Conservation (phyloP, 2,797 vertebrate genomes). For the Emys orbicularis region DNA sequence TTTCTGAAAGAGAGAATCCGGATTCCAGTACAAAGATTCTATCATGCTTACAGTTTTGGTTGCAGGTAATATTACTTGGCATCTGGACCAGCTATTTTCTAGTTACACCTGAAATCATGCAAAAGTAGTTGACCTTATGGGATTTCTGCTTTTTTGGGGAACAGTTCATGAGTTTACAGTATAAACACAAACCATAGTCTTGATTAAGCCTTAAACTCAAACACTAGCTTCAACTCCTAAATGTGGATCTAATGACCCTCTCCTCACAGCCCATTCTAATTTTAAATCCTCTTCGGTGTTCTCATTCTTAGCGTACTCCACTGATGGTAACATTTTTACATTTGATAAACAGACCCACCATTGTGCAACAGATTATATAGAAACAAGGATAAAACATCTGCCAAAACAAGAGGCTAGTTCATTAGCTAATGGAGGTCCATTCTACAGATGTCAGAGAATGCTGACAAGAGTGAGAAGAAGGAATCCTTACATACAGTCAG, state of each 20-base stretch:
- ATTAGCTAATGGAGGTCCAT: not conserved
- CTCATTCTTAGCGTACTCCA: not conserved
- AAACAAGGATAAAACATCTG: not conserved
- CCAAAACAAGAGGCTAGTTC: not conserved
- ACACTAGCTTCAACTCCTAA: not conserved
- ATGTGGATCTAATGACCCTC: not conserved
- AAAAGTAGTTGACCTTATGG: not conserved
- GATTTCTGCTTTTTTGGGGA: not conserved
- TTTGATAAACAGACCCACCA: not conserved
- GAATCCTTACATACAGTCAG: not conserved
- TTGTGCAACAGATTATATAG: not conserved
- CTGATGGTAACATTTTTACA: not conserved
- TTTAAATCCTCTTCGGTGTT: not conserved
- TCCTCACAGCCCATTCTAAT: not conserved
- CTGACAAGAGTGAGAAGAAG: not conserved
- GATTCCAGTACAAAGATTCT: not conserved
- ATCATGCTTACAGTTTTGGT: not conserved
- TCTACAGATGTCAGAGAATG: not conserved
- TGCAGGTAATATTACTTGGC: not conserved
- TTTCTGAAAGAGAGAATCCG: constrained; percentile 1
- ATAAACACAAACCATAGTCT: not conserved
- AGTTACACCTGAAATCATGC: not conserved
- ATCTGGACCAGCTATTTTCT: not conserved
- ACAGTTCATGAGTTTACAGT: not conserved
- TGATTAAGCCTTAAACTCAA: not conserved